Base-by-base conservation (phyloP, 2,888 invertebrate genomes). In the Matsumyia berberina region DNA sequence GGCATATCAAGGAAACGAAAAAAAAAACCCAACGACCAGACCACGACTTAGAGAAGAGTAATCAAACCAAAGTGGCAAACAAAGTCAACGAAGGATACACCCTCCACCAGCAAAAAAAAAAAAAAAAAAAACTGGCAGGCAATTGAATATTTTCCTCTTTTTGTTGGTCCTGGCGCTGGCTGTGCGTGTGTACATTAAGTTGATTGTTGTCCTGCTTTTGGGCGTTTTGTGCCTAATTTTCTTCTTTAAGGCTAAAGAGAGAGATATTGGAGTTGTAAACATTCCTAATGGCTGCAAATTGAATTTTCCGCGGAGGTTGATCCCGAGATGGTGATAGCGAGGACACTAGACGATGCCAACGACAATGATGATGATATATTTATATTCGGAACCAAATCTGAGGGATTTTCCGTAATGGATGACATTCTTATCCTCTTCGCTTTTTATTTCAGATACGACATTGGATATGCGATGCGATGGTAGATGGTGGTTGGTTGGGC, bases 231-330 rank as follows among this genome's bases (percentile, higher is more conserved):
- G 80, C 85, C 74, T 85, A 80, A 85, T 80, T 80, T 74, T 76
- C 57, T 24, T 64, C 70, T 70, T 74, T 70, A 46, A 31, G 74
- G 69, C 74, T 53, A 62, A 57, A 35, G 55, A 51, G 60, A 39
- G 53, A 60, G 83, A 83, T 83, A 85, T 85, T 85, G 80, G 64
- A 60, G 85, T 80, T 85, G 85, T 85, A 85, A 85, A 85, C 85
- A 85, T 80, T 85, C 74, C 74, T 85, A 85, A 85, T 85, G 85
- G 85, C 70, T 74, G 74, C 80, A 85, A 85, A 85, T 85, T 85
- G 85, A 85, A 85, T 85, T 85, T 80, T 70, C 80, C 85, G 85
- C 80, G 69, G 37, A 70, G 70, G 69, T 76, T 80, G 74, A 85
- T 79, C 62, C 79, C 19, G 33, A 51, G 79, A 79, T 64, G 62